Base-by-base conservation (phyloP, 1,140 invertebrate species). In the Zophobas morio region DNA sequence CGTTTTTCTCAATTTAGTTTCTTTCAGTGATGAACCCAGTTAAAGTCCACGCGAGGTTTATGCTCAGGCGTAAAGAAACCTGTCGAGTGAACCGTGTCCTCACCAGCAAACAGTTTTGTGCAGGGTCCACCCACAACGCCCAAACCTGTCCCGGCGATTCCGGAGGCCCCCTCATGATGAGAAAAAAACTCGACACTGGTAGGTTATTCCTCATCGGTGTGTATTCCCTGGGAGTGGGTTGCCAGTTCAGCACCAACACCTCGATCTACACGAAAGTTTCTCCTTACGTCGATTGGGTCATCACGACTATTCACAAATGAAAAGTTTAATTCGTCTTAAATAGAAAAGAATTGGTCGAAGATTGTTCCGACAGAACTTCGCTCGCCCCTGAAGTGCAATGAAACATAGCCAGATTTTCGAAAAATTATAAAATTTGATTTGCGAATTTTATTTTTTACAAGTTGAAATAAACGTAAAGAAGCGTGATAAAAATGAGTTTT, bases 101-200 rank as follows among this genome's bases (percentile, higher is more conserved):
- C 20, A 20, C 20, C 20, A 20, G 20, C 20, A 84, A 78, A 2
- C 92, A 93, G 78, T 51, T 93, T 6, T 93, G 92, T 75, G 91
- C 91, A 0, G 92, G 91, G 6, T 91, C 90, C 0, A 78, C 79
- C 87, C 3, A 79, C 80, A 1, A 94, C 84, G 92, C 85, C 78
- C 93, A 94, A 80, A 92, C 92, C 0, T 94, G 93, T 77, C 86
- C 88, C 73, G 89, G 90, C 0, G 91, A 91, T 77, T 90, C 89
- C 34, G 90, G 90, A 6, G 90, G 90, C 1, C 89, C 90, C 0
- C 81, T 92, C 1, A 88, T 88, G 87, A 84, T 81, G 47, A 85
- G 83, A 82, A 46, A 85, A 83, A 20, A 83, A 85, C 75, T 81
- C 83, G 51, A 79, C 79, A 33, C 3, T 6, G 2, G 2, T 51